Conservation (phyloP, 2,888 invertebrate genomes). For the Chesias legatella region DNA sequence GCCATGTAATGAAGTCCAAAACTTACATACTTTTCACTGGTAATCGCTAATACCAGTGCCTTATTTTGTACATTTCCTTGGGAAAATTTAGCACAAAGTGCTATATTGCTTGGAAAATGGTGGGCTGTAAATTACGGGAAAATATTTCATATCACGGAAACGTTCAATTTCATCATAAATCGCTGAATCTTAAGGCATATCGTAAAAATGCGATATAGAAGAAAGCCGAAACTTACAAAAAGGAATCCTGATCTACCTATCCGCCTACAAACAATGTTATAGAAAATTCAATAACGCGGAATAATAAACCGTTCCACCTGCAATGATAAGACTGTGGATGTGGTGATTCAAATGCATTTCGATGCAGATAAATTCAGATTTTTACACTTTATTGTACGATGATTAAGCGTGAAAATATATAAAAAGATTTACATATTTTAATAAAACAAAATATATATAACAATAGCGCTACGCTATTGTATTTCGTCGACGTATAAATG, state of each 20-base stretch:
- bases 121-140: background rate
- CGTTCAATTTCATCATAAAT: background rate
- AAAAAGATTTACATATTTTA: no score
- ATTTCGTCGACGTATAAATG: no score
- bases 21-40: no score
- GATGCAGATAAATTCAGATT: no score
- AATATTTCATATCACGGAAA: background rate
- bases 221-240: constrained; percentile 9
- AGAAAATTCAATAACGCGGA: constrained; percentile 64
- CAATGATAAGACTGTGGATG: constrained; percentile 72
- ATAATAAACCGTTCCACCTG: constrained; percentile 76
- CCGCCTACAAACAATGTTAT: constrained; percentile 25
- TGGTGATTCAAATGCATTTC: constrained; percentile 31
- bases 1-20: no score
- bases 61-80: no score
- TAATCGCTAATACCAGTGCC: no score
- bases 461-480: no score
- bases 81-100: no score
- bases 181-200: constrained; percentile 5
- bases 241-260: constrained; percentile 11
- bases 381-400: no score
- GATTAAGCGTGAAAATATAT: no score
- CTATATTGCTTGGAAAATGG: background rate
- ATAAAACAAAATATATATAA: no score
- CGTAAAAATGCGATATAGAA: constrained; percentile 11